These are phyloP conservation scores for Chesias legatella DNA, from an alignment of 2,888 invertebrate genomes.

Conservation along the genomic window DNA sequence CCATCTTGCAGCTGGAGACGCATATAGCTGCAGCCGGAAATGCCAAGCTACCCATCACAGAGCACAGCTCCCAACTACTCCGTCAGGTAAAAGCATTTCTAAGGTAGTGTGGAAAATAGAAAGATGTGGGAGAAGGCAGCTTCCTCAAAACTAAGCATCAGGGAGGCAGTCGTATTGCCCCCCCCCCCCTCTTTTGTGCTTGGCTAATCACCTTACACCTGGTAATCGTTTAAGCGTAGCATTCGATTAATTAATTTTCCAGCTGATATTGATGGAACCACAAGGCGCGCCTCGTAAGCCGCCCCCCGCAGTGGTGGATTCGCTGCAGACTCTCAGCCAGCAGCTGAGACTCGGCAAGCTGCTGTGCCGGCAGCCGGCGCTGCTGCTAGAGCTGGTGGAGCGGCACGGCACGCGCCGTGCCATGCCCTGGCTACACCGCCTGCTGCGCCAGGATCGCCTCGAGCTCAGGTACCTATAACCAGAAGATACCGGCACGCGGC, in stretches of 20 bases:
- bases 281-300: constrained; percentile 91
- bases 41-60: constrained; percentile 93
- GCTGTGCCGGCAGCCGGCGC: constrained; percentile 95
- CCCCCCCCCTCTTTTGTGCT: too few species aligned
- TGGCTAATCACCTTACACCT: too few species aligned
- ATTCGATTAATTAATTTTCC: constrained; percentile 1
- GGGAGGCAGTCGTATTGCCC: too few species aligned
- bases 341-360: constrained; percentile 92
- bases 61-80: constrained; percentile 91
- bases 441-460: constrained; percentile 95
- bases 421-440: constrained; percentile 98
- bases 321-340: constrained; percentile 87
- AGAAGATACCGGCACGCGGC: too few species aligned
- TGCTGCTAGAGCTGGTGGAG: constrained; percentile 95
- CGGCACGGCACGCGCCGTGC: constrained; percentile 93
- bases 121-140: too few species aligned
- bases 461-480: constrained; percentile 79
- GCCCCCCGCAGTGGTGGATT: constrained; percentile 87
- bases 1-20: constrained; percentile 87
- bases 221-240: too few species aligned
- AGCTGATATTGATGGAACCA: constrained; percentile 92
- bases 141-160: too few species aligned
- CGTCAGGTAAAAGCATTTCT: constrained; percentile 77
- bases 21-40: constrained; percentile 95
- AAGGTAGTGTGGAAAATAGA: too few species aligned